Base-by-base conservation (phyloP, 2,888 invertebrate species). In the Caenorhabditis sulstoni region DNA sequence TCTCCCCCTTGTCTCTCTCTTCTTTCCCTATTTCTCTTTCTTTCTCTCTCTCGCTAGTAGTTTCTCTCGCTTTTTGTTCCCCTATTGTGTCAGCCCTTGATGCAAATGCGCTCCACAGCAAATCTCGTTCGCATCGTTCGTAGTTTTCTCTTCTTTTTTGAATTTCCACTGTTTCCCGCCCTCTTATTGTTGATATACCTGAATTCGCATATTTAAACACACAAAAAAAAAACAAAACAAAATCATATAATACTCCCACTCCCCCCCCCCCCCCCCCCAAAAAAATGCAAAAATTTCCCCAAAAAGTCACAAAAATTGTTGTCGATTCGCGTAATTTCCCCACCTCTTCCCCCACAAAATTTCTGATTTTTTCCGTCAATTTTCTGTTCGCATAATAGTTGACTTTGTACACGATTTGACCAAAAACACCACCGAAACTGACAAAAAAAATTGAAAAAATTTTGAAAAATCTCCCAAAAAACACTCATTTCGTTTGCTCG, bases 181-280 rank as follows among this genome's bases (percentile, higher is more conserved):
- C 37, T 44, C 37, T 45, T 45, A 50, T 52, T 70, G 70, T 70
- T 70, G 61, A 70, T 70, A 70, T 70, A 70, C 62, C 70, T 14
- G 18, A 70, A 62, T 70, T 62, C 20, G 12, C 39, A 3, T 20
- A 37, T 12, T 37, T 39, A 41, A 39, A 14, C 20, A 35, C 53
- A 57, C 55, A 47, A 47, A 67, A 49, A 47, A 67, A 49, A 47
- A 37, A 22, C 37, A 53, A 68, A 55, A 23, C 71, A 71, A 71
- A 71, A 49, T 71, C 71, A 71, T 71, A 71, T 62, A 29, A 64
- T 64, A 64, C 47, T 18, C n/a, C n/a, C n/a, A n/a, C n/a, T n/a
- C n/a, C n/a, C n/a, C n/a, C n/a, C n/a, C n/a, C n/a, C n/a, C n/a
- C 61, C 61, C 55, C 37, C 37, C 5, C 49, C 49, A 62, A 71